phyloP scores from a whole-genome alignment of 2,113 vertebrate species.

The zebrafish (Danio rerio) region DNA sequence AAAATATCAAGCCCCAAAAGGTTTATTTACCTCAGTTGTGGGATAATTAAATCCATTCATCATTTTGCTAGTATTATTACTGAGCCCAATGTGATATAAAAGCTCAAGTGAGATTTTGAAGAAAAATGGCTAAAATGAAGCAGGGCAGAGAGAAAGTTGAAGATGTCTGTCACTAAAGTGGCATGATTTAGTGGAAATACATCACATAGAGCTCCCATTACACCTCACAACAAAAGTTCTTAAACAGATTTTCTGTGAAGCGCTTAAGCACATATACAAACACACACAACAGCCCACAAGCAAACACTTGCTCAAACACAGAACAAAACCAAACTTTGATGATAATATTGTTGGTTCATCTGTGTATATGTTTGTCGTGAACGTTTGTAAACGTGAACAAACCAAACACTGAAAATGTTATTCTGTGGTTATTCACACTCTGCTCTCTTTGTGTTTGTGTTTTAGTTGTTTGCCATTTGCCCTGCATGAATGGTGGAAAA shows the following conservation, averaged over 20 bases:
- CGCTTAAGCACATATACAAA: neutral
- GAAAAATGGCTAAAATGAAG: neutral
- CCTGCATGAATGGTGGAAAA: constrained; percentile 96
- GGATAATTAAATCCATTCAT: constrained; percentile 30
- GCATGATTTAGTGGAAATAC: constrained; percentile 49
- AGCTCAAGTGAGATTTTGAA: constrained; percentile 24
- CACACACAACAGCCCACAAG: constrained; percentile 2
- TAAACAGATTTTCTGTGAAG: constrained; percentile 33
- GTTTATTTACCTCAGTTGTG: constrained; percentile 28
- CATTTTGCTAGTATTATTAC: constrained; percentile 11
- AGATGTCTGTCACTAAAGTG: constrained; percentile 53
- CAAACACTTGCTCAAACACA: neutral
- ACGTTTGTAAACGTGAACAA: constrained; percentile 1
- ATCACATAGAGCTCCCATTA: constrained; percentile 59
- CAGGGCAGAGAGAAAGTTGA: constrained; percentile 13
- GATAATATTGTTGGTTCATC: neutral
- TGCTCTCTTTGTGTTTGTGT: constrained; percentile 33
- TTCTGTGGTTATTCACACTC: constrained; percentile 25
- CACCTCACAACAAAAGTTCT: constrained; percentile 46
- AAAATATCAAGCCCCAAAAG: constrained; percentile 15
- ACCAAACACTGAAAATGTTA: neutral
- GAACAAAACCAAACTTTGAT: constrained; percentile 6
- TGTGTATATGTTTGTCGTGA: constrained; percentile 4
- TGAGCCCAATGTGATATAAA: constrained; percentile 20
- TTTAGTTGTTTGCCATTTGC: constrained; percentile 96